Conservation (phyloP, 1,140 invertebrate genomes). For the Sycophila sp. region DNA sequence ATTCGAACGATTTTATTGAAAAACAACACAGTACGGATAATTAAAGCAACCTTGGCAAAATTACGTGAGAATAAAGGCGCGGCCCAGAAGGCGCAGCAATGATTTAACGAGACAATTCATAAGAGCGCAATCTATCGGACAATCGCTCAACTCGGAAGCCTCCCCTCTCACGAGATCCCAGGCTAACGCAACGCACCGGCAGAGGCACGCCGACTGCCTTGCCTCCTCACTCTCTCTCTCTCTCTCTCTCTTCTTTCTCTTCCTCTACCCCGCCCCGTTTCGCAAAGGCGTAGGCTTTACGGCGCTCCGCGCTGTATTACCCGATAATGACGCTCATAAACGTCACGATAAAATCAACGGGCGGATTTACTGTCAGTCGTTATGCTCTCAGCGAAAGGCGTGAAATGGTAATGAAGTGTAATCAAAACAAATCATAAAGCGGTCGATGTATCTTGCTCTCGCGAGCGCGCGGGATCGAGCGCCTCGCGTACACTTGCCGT, state of each 20-base stretch:
- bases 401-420: slow-evolving; percentile 63
- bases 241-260: slow-evolving; percentile 31
- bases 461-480: neutral
- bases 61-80: neutral
- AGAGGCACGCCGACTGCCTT: slow-evolving; percentile 17
- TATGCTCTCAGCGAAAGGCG: slow-evolving; percentile 55
- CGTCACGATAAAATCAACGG: slow-evolving; percentile 65
- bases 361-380: slow-evolving; percentile 60
- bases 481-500: no score
- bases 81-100: neutral
- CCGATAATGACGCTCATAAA: slow-evolving; percentile 66
- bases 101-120: slow-evolving; percentile 36
- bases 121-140: slow-evolving; percentile 38
- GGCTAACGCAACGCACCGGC: neutral
- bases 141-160: slow-evolving; percentile 34
- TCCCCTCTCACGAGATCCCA: neutral
- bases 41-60: neutral
- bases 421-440: slow-evolving; percentile 65
- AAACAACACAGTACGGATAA: no score
- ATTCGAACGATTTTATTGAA: no score
- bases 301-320: slow-evolving; percentile 44
- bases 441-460: slow-evolving; percentile 33
- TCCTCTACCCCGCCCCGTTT: slow-evolving; percentile 48
- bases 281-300: slow-evolving; percentile 65
- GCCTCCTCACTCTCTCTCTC: slow-evolving; percentile 38